Conservation (phyloP, 2,888 invertebrate species). For the Cheilosia impressa region DNA sequence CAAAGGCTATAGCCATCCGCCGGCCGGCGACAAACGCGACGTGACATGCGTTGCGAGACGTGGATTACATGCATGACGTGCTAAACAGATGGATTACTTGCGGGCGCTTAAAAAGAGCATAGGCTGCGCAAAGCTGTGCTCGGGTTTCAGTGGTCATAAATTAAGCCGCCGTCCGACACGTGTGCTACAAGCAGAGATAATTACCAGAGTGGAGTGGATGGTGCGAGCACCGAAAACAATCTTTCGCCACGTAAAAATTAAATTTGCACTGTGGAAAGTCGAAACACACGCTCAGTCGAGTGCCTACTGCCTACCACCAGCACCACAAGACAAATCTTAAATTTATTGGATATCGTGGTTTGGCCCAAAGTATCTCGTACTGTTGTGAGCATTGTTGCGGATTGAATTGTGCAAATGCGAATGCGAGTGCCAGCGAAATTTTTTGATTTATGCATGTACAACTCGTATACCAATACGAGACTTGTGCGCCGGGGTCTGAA, state of each 20-base stretch:
- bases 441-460: constrained; percentile 57
- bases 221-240: constrained; percentile 17
- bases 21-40: constrained; percentile 33
- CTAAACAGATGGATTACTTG: constrained; percentile 68
- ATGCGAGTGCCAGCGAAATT: constrained; percentile 55
- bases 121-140: constrained; percentile 53
- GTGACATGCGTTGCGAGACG: constrained; percentile 66
- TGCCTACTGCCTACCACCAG: neutral
- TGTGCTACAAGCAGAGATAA: constrained; percentile 59
- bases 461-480: neutral
- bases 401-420: constrained; percentile 62
- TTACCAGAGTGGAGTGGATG: constrained; percentile 22
- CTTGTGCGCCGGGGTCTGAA: constrained; percentile 31
- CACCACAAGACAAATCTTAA: constrained; percentile 70
- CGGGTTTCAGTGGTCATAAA: constrained; percentile 39
- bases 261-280: constrained; percentile 19
- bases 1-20: constrained; percentile 33
- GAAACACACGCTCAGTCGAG: constrained; percentile 51
- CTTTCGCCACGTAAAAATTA: constrained; percentile 39
- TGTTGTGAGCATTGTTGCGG: constrained; percentile 55
- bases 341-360: constrained; percentile 67
- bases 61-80: constrained; percentile 72
- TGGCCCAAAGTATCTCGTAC: constrained; percentile 31
- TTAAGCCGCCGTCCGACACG: constrained; percentile 49
- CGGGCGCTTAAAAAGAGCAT: constrained; percentile 14